Evolutionary conservation across 2,113 vertebrate species (phyloP).

Genomic region (Hepsetus odoe): DNA sequence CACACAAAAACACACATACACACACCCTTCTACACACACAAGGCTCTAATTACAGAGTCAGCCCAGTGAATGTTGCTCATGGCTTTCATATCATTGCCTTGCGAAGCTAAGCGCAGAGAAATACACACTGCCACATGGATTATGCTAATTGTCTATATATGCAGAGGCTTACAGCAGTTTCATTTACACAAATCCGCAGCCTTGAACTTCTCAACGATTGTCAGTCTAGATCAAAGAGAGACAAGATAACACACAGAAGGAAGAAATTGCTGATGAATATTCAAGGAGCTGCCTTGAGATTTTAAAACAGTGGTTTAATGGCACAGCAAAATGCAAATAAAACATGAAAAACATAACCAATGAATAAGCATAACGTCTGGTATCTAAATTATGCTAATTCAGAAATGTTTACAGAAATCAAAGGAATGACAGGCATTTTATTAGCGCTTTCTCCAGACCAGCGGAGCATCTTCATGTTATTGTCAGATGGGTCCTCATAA

Average conservation of each 20-base stretch:
- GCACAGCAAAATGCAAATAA: not conserved
- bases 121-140: slow-evolving; percentile 58
- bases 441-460: slow-evolving; percentile 31
- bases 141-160: slow-evolving; percentile 57
- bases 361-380: not conserved
- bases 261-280: not conserved
- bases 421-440: slow-evolving; percentile 41
- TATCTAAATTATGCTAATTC: slow-evolving; percentile 4
- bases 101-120: slow-evolving; percentile 39
- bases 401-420: slow-evolving; percentile 45
- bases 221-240: slow-evolving; percentile 33
- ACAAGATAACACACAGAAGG: not conserved
- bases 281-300: not conserved
- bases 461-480: slow-evolving; percentile 39
- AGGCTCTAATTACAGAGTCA: slow-evolving; percentile 71
- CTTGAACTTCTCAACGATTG: slow-evolving; percentile 19
- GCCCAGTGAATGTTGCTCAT: slow-evolving; percentile 63
- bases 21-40: slow-evolving; percentile 39
- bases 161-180: slow-evolving; percentile 38
- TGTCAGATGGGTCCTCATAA: slow-evolving; percentile 39
- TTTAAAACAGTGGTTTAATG: not conserved
- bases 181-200: slow-evolving; percentile 30
- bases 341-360: not conserved
- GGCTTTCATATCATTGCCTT: slow-evolving; percentile 63
- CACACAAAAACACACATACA: slow-evolving; percentile 57